A percentile compares a stretch with the other conserved stretches of the same genome.
phyloP scores from a whole-genome alignment of 2,113 vertebrate genomes.

The Melanerpes aurifrons region DNA sequence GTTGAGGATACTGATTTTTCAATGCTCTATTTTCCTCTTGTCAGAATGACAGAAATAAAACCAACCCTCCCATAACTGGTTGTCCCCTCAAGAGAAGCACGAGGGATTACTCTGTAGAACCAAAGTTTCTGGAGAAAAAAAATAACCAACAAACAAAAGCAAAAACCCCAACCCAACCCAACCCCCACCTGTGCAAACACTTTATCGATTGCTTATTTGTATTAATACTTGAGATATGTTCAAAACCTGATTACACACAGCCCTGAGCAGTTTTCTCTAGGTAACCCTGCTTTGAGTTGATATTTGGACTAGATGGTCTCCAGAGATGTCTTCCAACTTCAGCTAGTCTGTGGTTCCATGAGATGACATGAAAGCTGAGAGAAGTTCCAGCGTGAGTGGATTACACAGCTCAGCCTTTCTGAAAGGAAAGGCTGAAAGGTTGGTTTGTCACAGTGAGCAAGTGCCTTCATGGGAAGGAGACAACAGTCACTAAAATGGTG shows the following conservation, averaged over 20 bases:
- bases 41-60: not conserved
- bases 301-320: no score
- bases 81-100: not conserved
- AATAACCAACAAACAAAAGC: no score
- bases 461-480: not conserved
- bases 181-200: not conserved
- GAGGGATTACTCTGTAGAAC: not conserved
- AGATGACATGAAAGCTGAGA: not conserved
- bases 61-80: not conserved
- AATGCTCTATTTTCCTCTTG: not conserved
- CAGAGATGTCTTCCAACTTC: no score
- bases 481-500: not conserved
- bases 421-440: not conserved
- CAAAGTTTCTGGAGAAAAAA: not conserved
- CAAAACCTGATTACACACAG: not conserved
- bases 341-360: not conserved
- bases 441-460: not conserved
- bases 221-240: not conserved
- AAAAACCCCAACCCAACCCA: no score
- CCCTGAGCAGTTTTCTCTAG: not conserved
- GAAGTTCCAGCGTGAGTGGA: not conserved
- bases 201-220: not conserved
- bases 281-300: no score
- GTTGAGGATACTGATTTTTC: not conserved
- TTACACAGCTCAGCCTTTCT: not conserved